Base-by-base conservation (phyloP, 2,797 vertebrate species). In the Cheirogaleus major region DNA sequence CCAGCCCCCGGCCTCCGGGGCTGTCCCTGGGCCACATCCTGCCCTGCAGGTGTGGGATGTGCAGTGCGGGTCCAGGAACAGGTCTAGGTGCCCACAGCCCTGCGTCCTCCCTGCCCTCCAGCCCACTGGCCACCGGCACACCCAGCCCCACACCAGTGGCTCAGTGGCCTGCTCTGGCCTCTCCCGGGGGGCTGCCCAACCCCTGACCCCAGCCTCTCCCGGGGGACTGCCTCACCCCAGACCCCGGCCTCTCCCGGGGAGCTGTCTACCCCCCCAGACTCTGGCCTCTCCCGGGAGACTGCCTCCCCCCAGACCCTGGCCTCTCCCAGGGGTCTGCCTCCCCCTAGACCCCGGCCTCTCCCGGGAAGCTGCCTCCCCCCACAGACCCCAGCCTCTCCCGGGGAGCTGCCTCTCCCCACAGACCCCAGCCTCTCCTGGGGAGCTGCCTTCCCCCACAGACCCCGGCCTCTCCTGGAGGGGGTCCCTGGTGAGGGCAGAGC, bases 101-200 rank as follows among this genome's bases (percentile, higher is more conserved):
- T 13, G 7, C 5, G 1, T 43, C 13, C 25, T 63, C 43, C 35
- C 35, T 59, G 78, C 18, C 52, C 32, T 12, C 23, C 8, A 6
- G 25, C 11, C 45, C 35, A 22, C 7, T 0, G n/a, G 17, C 30
- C 12, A 13, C 1, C 0, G 55, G 72, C 17, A 5, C 30, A 5
- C 12, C 0, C 52, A 35, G 30, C 20, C 52, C 67, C 48, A 48
- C 79, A 35, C 50, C 15, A 35, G 23, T 38, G 41, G 22, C 32
- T 3, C 25, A 3, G 38, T 7, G 41, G 65, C 50, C 50, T 43
- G 15, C 30, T 18, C 1, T 0, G 27, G 38, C 69, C 38, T 48
- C 45, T 48, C 45, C 45, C 1, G 9, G 43, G 43, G 43, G 43
- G 4, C 13, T 3, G 18, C 32, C 32, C 12, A 22, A 32, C 25